A percentile compares a stretch with the other conserved stretches of the same genome.
These are phyloP conservation scores for Piliocolobus tephrosceles DNA, from an alignment of 2,113 vertebrate species.

Conservation along the genomic window DNA sequence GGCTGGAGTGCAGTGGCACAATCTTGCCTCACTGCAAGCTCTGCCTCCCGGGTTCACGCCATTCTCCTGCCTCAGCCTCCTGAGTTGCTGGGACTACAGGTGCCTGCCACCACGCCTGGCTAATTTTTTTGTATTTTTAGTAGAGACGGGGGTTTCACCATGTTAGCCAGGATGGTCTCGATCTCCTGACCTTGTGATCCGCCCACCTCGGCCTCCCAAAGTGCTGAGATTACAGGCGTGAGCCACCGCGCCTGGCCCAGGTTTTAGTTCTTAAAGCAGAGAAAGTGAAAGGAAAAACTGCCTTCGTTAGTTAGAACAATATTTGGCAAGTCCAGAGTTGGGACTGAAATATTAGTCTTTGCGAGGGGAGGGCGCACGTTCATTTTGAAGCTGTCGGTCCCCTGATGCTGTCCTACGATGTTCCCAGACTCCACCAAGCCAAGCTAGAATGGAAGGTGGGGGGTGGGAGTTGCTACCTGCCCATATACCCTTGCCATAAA, in stretches of 20 bases:
- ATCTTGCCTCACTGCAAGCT: too few species aligned
- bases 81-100: too few species aligned
- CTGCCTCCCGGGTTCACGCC: too few species aligned
- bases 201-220: too few species aligned
- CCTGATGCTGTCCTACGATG: not conserved
- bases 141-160: too few species aligned
- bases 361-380: not conserved
- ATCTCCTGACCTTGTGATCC: too few species aligned
- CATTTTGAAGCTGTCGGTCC: not conserved
- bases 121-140: too few species aligned
- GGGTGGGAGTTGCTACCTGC: rapidly evolving
- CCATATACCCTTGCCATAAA: not conserved
- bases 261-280: not conserved
- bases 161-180: too few species aligned
- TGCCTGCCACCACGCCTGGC: rapidly evolving
- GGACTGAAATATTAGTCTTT: not conserved
- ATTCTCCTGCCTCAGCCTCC: too few species aligned
- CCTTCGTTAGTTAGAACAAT: not conserved
- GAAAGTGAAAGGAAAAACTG: not conserved
- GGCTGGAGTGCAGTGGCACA: too few species aligned
- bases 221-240: too few species aligned
- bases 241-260: too few species aligned
- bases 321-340: not conserved
- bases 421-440: not conserved
- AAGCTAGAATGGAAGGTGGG: not conserved